phyloP scores from a whole-genome alignment of 2,113 vertebrate genomes.

The Macaca nemestrina region DNA sequence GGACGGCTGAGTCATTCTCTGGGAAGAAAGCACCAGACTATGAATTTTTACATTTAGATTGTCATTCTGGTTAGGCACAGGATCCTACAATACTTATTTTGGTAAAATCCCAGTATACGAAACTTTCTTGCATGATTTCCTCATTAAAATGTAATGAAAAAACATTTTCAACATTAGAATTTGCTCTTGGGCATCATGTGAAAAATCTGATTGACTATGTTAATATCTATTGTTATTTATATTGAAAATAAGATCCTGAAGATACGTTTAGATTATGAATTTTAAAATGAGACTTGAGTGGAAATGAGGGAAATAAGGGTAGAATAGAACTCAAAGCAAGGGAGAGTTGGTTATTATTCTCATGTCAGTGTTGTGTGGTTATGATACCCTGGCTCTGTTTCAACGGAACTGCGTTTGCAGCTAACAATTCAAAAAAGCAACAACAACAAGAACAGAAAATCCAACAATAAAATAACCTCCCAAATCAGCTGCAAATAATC shows the following conservation, averaged over 20 bases:
- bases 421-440: background rate
- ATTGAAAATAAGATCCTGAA: conserved; percentile 32
- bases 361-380: background rate
- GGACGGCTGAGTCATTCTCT: conserved; percentile 29
- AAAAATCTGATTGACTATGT: conserved; percentile 74
- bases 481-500: background rate
- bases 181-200: conserved; percentile 72
- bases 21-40: background rate
- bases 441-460: background rate
- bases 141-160: conserved; percentile 74
- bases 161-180: conserved; percentile 37
- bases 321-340: background rate
- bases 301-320: conserved; percentile 23
- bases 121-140: conserved; percentile 70
- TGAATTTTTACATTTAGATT: conserved; percentile 44
- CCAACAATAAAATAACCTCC: background rate
- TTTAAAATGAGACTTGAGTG: background rate
- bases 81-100: conserved; percentile 56
- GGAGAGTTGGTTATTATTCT: background rate
- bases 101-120: conserved; percentile 63
- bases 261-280: conserved; percentile 11
- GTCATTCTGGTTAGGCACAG: background rate
- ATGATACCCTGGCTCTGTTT: background rate
- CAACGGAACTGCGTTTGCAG: background rate
- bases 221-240: conserved; percentile 37